phyloP scores from a whole-genome alignment of 2,888 invertebrate species.

The Ctena decussata region DNA sequence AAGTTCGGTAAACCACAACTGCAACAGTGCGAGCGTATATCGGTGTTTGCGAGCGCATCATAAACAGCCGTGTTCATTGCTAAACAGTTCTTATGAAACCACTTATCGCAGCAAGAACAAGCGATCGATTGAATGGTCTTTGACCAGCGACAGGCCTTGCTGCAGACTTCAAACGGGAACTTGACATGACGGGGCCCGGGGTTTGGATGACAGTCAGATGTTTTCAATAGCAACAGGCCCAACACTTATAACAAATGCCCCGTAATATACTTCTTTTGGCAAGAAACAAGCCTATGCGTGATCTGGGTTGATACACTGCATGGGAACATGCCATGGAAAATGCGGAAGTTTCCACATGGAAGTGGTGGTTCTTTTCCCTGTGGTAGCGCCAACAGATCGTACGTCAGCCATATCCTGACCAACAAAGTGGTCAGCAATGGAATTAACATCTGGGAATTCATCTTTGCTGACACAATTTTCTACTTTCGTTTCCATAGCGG shows the following conservation, averaged over 20 bases:
- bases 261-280: neutral
- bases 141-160: neutral
- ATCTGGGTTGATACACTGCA: too few species aligned
- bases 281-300: too few species aligned
- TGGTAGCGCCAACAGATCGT: too few species aligned
- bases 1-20: slow-evolving; percentile 10
- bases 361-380: too few species aligned
- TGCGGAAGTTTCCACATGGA: too few species aligned
- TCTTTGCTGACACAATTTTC: too few species aligned
- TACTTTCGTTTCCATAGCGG: too few species aligned
- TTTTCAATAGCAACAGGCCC: neutral
- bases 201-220: slow-evolving; percentile 39
- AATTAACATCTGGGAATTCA: too few species aligned
- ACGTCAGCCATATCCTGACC: too few species aligned
- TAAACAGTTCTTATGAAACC: neutral
- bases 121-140: neutral
- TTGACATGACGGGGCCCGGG: slow-evolving; percentile 16
- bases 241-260: neutral
- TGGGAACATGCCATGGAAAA: too few species aligned
- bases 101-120: neutral
- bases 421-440: too few species aligned
- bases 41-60: neutral
- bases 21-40: slow-evolving; percentile 12
- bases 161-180: neutral
- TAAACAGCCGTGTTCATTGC: neutral